phyloP scores from a whole-genome alignment of 2,113 vertebrate species.

The Thamnophis sirtalis region DNA sequence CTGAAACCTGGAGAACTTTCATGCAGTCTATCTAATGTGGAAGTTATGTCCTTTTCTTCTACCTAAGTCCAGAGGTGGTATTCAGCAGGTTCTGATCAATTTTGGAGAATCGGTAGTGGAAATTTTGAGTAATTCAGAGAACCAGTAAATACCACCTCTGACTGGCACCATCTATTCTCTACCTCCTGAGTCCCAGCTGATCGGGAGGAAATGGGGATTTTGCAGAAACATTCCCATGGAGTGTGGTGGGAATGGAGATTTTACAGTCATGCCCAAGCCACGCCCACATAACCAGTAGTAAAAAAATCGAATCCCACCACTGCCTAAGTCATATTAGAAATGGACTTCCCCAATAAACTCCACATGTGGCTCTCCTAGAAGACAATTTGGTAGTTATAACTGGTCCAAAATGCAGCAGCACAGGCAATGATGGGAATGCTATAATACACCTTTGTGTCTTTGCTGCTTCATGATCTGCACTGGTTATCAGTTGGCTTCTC shows the following conservation, averaged over 20 bases:
- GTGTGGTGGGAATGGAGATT: no score
- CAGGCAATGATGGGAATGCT: background rate
- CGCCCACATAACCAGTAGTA: no score
- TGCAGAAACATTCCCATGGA: no score
- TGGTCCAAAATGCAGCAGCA: background rate
- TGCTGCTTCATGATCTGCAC: background rate
- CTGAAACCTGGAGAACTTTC: background rate
- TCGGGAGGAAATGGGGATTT: no score
- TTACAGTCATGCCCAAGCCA: no score
- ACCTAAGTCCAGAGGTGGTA: background rate
- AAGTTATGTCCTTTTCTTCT: background rate
- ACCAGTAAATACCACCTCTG: no score
- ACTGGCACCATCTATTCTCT: no score
- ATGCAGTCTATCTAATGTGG: background rate
- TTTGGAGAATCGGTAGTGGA: no score
- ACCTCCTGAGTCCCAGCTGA: no score
- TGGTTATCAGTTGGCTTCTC: background rate
- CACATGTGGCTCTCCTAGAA: background rate
- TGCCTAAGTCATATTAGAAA: background rate
- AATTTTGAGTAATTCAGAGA: no score
- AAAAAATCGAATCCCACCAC: no score
- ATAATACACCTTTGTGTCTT: background rate
- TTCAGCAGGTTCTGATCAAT: no score
- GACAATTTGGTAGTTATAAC: background rate
- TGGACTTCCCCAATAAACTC: background rate